Percentiles rank a stretch among this genome's conserved stretches.
These are phyloP conservation scores for Drosophila ochracea DNA, from an alignment of 2,888 invertebrate genomes.

Conservation along the genomic window DNA sequence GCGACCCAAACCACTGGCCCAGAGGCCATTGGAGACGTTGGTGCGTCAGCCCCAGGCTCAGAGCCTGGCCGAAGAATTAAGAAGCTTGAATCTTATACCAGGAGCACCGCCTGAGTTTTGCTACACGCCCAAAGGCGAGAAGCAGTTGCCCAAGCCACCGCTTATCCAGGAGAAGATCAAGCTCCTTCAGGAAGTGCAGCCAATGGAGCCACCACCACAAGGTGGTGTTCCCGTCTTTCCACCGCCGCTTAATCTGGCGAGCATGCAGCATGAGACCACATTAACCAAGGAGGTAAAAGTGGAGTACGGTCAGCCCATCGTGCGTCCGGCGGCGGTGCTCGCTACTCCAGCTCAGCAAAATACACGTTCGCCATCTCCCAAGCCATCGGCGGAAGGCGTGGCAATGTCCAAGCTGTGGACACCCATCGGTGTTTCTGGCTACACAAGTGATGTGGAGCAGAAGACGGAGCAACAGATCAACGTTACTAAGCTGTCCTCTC, in stretches of 20 bases:
- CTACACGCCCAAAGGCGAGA: conserved; percentile 86
- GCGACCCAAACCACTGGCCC: conserved; percentile 57
- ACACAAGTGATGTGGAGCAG: conserved; percentile 74
- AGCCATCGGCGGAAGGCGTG: conserved; percentile 88
- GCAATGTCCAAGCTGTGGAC: conserved; percentile 90
- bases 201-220: conserved; percentile 86
- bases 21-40: conserved; percentile 56
- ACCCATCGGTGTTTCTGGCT: conserved; percentile 69
- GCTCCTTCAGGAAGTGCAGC: conserved; percentile 87
- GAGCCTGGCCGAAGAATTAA: conserved; percentile 80
- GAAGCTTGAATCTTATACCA: conserved; percentile 87
- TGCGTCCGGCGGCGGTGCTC: conserved; percentile 83
- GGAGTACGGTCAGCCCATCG: conserved; percentile 83
- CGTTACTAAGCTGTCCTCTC: conserved; percentile 56
- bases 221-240: conserved; percentile 87
- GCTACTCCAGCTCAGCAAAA: conserved; percentile 78
- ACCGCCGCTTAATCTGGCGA: conserved; percentile 58
- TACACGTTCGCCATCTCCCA: conserved; percentile 86
- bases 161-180: conserved; percentile 87
- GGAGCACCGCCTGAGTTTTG: conserved; percentile 91
- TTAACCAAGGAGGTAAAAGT: conserved; percentile 79
- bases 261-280: conserved; percentile 75
- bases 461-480: conserved; percentile 39
- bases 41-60: conserved; percentile 65
- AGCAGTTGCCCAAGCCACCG: conserved; percentile 83